These are phyloP conservation scores for Microcebus jonahi DNA, from an alignment of 2,113 vertebrate species.

Conservation along the genomic window DNA sequence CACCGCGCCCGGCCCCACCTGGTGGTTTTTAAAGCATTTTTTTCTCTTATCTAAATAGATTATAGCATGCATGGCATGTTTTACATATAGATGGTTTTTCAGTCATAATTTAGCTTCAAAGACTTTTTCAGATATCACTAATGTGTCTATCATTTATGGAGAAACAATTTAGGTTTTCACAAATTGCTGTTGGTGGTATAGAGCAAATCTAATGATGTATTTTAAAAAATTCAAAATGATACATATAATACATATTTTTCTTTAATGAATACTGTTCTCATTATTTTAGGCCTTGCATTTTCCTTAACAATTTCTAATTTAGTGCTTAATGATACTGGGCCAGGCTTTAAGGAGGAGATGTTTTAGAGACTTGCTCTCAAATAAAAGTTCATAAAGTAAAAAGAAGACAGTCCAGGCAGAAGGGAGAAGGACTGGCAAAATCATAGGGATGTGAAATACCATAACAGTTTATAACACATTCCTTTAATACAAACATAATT, in stretches of 20 bases:
- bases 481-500: background rate
- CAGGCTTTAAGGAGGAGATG: background rate
- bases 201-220: background rate
- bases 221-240: slow-evolving; percentile 39
- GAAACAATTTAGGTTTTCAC: background rate
- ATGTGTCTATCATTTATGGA: background rate
- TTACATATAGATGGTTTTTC: background rate
- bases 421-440: background rate
- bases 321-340: background rate
- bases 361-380: background rate
- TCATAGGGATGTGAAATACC: background rate
- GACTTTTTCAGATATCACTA: background rate
- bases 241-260: background rate
- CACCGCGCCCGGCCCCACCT: no score
- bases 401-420: background rate
- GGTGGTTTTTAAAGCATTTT: background rate
- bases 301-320: slow-evolving; percentile 16
- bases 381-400: background rate
- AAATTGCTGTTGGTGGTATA: background rate
- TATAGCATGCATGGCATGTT: background rate
- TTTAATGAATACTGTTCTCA: slow-evolving; percentile 12
- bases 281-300: background rate
- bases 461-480: background rate
- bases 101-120: background rate
- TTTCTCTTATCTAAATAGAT: background rate